Conservation (phyloP, 2,797 vertebrate genomes). For the Gallinago solitaria region DNA sequence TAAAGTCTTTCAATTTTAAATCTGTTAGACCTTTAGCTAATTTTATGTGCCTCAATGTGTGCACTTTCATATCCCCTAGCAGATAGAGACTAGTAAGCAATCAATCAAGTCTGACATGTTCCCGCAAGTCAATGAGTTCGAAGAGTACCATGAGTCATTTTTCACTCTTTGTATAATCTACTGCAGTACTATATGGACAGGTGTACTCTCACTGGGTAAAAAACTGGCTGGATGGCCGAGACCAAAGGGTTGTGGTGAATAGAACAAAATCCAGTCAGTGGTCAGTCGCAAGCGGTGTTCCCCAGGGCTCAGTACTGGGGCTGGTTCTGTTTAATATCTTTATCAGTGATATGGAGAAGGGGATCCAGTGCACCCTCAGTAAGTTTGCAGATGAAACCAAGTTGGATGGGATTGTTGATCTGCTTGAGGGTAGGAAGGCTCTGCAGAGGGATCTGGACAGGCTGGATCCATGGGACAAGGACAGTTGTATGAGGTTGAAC, state of each 20-base stretch:
- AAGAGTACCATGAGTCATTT: neutral
- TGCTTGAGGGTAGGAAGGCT: neutral
- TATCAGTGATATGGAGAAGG: neutral
- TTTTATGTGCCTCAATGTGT: neutral
- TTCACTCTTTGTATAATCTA: neutral
- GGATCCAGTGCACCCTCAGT: neutral
- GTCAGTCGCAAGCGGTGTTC: neutral
- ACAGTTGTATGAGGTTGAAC: neutral
- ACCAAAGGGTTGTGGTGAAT: neutral
- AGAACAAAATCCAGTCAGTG: neutral
- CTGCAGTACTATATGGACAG: neutral
- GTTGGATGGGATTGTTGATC: neutral
- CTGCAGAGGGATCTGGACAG: neutral
- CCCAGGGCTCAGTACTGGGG: neutral
- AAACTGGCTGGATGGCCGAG: neutral
- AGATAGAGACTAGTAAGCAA: neutral
- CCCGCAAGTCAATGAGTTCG: neutral
- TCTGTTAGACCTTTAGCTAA: neutral
- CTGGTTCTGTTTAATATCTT: neutral
- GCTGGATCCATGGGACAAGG: neutral
- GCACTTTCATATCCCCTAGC: neutral
- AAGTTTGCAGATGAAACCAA: neutral
- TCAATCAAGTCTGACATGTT: neutral
- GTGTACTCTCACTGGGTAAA: neutral
- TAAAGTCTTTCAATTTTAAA: neutral